These are phyloP conservation scores for Ammospiza maritima DNA, from an alignment of 2,797 vertebrate genomes.

Conservation along the genomic window DNA sequence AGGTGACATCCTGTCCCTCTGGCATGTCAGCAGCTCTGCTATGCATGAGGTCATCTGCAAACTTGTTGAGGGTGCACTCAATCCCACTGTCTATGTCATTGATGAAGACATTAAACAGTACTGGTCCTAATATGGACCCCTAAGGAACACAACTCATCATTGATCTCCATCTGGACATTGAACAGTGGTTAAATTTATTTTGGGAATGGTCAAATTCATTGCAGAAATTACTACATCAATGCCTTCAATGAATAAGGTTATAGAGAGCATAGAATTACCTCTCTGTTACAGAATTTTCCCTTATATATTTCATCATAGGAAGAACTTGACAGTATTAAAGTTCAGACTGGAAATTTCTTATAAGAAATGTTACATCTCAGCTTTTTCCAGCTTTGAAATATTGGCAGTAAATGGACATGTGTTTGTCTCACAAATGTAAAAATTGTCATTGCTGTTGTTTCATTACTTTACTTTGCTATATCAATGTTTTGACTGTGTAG, in stretches of 20 bases:
- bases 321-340: not conserved
- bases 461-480: not conserved
- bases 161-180: not conserved
- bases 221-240: not conserved
- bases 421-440: not conserved
- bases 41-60: not conserved
- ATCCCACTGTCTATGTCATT: not conserved
- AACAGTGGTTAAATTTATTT: not conserved
- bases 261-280: not conserved
- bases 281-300: not conserved
- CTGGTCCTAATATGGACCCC: rapidly evolving
- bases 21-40: not conserved
- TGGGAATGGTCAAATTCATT: not conserved
- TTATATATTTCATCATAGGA: not conserved
- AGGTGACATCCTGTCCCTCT: not conserved
- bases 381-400: not conserved
- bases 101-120: not conserved
- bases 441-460: not conserved
- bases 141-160: not conserved
- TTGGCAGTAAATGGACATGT: not conserved
- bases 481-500: not conserved
- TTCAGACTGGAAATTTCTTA: not conserved
- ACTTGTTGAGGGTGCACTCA: not conserved
- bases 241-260: not conserved
- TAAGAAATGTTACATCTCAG: not conserved